Evolutionary conservation across 2,797 vertebrate species (phyloP).

Genomic region (Leptoclinus maculatus): DNA sequence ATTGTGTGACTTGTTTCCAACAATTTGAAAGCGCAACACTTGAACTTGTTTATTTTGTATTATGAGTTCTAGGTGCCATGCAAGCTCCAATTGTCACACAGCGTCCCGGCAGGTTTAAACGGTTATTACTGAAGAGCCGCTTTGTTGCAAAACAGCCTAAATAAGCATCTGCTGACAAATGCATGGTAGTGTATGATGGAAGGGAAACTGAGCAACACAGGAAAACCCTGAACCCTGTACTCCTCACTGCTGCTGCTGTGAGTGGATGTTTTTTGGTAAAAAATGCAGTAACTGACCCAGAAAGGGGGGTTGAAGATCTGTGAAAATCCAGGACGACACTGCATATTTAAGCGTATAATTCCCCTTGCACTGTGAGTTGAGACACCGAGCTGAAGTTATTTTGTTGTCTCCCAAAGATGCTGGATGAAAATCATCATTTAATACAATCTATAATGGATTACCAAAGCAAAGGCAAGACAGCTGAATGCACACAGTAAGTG

Average conservation of each 20-base stretch:
- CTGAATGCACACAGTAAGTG: slow-evolving; percentile 97
- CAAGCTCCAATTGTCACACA: not conserved
- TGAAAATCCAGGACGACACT: slow-evolving; percentile 42
- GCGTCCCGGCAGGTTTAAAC: not conserved
- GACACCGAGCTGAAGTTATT: slow-evolving; percentile 21
- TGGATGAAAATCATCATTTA: slow-evolving; percentile 97
- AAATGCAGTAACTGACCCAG: slow-evolving; percentile 47
- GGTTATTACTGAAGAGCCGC: not conserved
- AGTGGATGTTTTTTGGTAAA: not conserved
- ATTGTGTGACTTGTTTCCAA: slow-evolving; percentile 5
- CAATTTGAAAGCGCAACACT: not conserved
- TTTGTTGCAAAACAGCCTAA: slow-evolving; percentile 4
- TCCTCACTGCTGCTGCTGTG: not conserved
- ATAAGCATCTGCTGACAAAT: not conserved
- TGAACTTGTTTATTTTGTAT: not conserved
- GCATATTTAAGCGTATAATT: not conserved
- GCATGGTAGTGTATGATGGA: slow-evolving; percentile 4
- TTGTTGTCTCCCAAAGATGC: slow-evolving; percentile 86
- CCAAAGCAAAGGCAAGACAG: slow-evolving; percentile 97
- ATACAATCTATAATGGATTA: slow-evolving; percentile 99
- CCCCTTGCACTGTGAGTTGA: not conserved
- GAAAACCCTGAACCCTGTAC: too few relatives aligned
- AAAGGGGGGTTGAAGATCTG: slow-evolving; percentile 44
- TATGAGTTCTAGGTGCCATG: not conserved
- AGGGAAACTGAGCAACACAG: slow-evolving; percentile 1